phyloP scores from a whole-genome alignment of 2,888 invertebrate genomes.

The Embidobia sp. region DNA sequence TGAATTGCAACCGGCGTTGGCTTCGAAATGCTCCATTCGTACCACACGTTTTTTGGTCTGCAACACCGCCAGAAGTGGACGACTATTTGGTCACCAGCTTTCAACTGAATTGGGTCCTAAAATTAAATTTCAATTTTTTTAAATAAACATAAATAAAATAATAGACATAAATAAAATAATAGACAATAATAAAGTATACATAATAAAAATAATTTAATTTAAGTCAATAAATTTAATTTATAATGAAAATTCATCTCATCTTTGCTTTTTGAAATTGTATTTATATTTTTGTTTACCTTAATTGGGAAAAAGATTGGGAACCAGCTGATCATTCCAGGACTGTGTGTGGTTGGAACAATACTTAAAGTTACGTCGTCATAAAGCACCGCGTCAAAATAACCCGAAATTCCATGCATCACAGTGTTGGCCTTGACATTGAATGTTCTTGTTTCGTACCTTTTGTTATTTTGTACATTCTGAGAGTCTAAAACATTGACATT shows the following conservation, averaged over 20 bases:
- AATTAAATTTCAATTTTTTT: conserved; percentile 8
- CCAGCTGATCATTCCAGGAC: conserved; percentile 98
- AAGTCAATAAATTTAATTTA: too few relatives aligned
- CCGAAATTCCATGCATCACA: conserved; percentile 96
- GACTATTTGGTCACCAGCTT: conserved; percentile 87
- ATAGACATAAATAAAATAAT: too few relatives aligned
- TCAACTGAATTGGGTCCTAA: conserved; percentile 89
- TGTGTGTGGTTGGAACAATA: conserved; percentile 94
- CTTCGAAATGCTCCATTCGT: conserved; percentile 92
- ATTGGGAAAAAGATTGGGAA: conserved; percentile 98
- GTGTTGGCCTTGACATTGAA: conserved; percentile 89
- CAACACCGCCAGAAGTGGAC: conserved; percentile 94
- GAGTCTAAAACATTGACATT: too few relatives aligned
- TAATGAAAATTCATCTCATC: too few relatives aligned
- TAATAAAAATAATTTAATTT: too few relatives aligned
- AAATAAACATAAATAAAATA: neutral
- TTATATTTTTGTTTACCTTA: conserved; percentile 82
- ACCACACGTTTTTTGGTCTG: conserved; percentile 93
- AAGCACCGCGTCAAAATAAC: conserved; percentile 95
- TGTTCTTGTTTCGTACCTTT: conserved; percentile 86
- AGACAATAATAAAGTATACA: too few relatives aligned
- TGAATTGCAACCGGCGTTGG: conserved; percentile 85
- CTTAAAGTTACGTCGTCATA: conserved; percentile 93
- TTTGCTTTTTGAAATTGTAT: neutral
- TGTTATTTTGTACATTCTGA: too few relatives aligned